These are phyloP conservation scores for Neopelma chrysocephalum DNA, from an alignment of 2,797 vertebrate genomes.

Conservation along the genomic window DNA sequence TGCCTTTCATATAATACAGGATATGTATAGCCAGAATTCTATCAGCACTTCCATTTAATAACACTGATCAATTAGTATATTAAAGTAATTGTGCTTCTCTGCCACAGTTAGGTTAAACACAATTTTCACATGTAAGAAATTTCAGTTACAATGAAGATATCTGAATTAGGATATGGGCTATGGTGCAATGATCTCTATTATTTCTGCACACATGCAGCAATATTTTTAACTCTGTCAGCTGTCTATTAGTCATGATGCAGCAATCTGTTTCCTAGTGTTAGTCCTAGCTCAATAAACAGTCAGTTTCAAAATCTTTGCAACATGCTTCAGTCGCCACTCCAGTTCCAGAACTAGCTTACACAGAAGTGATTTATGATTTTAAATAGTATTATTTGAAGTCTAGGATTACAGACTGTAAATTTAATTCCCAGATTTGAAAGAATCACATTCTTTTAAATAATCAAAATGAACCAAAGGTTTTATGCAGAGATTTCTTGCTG, in stretches of 20 bases:
- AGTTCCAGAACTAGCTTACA: neutral
- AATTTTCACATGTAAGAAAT: neutral
- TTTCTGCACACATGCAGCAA: neutral
- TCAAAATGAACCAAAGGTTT: neutral
- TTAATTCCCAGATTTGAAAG: neutral
- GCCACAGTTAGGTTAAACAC: neutral
- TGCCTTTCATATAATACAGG: neutral
- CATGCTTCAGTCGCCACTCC: neutral
- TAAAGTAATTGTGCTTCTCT: neutral
- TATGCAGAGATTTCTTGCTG: neutral
- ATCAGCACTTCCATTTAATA: neutral
- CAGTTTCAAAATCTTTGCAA: neutral
- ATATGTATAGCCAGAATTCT: neutral
- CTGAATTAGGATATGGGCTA: neutral
- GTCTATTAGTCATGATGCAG: neutral
- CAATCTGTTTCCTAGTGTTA: neutral
- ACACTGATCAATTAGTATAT: neutral
- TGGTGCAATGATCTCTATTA: neutral
- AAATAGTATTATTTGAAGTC: neutral
- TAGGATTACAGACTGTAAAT: neutral
- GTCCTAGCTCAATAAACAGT: neutral
- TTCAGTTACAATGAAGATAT: neutral
- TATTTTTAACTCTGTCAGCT: neutral
- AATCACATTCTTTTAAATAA: neutral
- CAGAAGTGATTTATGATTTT: neutral